Evolutionary conservation across 2,888 invertebrate genomes (phyloP), one percentile per base, ranked within the genome.

Genomic region (Drosophila meridiana): DNA sequence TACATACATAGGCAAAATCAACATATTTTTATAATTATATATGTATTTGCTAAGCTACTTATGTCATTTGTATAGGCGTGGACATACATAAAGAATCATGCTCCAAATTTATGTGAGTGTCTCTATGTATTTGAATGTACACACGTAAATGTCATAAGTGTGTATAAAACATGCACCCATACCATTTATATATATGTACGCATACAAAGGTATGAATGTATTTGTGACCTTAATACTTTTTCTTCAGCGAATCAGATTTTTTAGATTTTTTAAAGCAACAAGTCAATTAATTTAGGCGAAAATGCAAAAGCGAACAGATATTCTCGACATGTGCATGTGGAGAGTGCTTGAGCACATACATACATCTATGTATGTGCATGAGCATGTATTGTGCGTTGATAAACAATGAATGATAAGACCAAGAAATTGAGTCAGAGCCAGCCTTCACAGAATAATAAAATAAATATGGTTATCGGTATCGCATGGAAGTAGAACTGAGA

Each of bases 371-470:
- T 45, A 28, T 57, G 34, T 36, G 26, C 11, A 34, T 43, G 13
- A 45, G 13, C 34, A 11, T 28, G 14, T 62, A 26, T 36, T 64
- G 63, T 62, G 50, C 64, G 67, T 67, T 78, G 79, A 79, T 78
- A 78, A 78, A 72, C 65, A 75, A 47, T 43, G 32, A 63, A 63
- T 78, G 77, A 78, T 78, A 78, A 78, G 63, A 42, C 13, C 52
- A 65, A 78, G 78, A 75, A 78, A 65, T 67, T 78, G 78, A 78
- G 67, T 78, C 78, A 74, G 50, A 66, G 38, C 40, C 59, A 42
- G 73, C 56, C 47, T 66, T 67, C 57, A 40, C 52, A 63, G 66
- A 59, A 60, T 13, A 58, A 72, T 60, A 40, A 62, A 59, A 52
- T 65, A 68, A 68, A 68, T 67, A 71, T 13, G 52, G 56, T 45